These are phyloP conservation scores for Drosophila fungiperda DNA, from an alignment of 2,888 invertebrate genomes.

Conservation along the genomic window DNA sequence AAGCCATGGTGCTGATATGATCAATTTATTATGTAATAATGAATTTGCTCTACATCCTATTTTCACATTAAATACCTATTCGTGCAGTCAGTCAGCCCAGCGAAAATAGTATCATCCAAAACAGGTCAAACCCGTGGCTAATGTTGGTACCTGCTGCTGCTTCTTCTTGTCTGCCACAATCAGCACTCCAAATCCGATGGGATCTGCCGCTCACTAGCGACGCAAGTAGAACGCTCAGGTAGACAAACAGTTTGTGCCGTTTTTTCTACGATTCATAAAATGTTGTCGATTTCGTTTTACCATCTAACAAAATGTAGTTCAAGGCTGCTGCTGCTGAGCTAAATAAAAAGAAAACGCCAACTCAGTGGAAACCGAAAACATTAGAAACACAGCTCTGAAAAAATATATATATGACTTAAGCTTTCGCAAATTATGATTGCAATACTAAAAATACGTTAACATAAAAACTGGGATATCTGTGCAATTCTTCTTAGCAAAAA, in stretches of 20 bases:
- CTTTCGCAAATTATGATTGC: neutral
- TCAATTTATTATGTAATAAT: neutral
- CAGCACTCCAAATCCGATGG: constrained; percentile 39
- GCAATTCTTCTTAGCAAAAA: neutral
- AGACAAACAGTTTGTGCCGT: constrained; percentile 34
- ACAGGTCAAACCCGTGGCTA: constrained; percentile 46
- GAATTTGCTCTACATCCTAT: neutral
- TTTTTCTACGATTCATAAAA: constrained; percentile 33
- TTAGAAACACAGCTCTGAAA: neutral
- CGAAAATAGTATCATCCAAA: constrained; percentile 34
- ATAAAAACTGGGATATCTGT: neutral
- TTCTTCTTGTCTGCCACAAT: constrained; percentile 16
- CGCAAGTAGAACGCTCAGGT: constrained; percentile 45
- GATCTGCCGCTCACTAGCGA: constrained; percentile 67
- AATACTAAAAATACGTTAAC: neutral
- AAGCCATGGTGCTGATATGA: neutral
- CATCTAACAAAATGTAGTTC: constrained; percentile 39
- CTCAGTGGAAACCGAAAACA: constrained; percentile 8
- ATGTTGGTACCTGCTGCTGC: constrained; percentile 39
- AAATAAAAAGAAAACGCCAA: constrained; percentile 22
- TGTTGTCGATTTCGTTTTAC: constrained; percentile 6
- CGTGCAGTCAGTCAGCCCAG: too few relatives aligned
- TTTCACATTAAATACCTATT: constrained; percentile 1
- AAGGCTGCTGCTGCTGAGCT: constrained; percentile 32
- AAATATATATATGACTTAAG: neutral